Evolutionary conservation across 2,113 vertebrate genomes (phyloP).

Genomic region (Phalacrocorax carbo): DNA sequence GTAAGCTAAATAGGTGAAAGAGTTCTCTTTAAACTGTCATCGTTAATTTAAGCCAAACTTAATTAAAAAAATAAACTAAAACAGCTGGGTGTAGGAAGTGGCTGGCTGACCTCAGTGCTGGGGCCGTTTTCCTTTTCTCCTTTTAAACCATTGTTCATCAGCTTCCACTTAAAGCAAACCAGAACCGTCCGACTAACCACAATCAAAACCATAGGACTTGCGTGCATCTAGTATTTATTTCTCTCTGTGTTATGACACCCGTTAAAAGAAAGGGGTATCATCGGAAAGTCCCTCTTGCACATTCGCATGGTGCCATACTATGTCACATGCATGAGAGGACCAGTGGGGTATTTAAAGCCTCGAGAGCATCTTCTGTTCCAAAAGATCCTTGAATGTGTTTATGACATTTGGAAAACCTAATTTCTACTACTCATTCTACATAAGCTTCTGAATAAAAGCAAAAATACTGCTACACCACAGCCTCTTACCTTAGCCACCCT

Average conservation of each 20-base stretch:
- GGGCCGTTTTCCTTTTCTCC: constrained; percentile 39
- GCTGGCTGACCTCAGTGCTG: constrained; percentile 47
- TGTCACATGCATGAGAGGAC: background rate
- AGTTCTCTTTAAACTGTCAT: constrained; percentile 66
- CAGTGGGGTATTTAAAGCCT: background rate
- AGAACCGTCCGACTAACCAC: constrained; percentile 35
- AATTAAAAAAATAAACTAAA: constrained; percentile 68
- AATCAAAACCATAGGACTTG: constrained; percentile 51
- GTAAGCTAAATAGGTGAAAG: constrained; percentile 57
- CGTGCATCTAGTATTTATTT: constrained; percentile 15
- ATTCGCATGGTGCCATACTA: background rate
- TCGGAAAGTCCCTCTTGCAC: background rate
- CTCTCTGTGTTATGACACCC: background rate
- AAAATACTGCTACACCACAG: background rate
- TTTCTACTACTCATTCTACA: background rate
- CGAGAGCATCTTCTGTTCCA: background rate
- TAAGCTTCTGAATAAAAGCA: background rate
- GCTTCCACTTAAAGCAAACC: constrained; percentile 60
- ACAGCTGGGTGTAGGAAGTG: constrained; percentile 64
- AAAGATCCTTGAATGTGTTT: background rate
- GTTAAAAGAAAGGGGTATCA: background rate
- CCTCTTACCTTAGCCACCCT: background rate
- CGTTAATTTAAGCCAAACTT: constrained; percentile 64
- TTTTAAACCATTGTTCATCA: constrained; percentile 60
- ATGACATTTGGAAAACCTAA: background rate